Conservation (phyloP, 1,140 invertebrate genomes). For the Heterodera schachtii region DNA sequence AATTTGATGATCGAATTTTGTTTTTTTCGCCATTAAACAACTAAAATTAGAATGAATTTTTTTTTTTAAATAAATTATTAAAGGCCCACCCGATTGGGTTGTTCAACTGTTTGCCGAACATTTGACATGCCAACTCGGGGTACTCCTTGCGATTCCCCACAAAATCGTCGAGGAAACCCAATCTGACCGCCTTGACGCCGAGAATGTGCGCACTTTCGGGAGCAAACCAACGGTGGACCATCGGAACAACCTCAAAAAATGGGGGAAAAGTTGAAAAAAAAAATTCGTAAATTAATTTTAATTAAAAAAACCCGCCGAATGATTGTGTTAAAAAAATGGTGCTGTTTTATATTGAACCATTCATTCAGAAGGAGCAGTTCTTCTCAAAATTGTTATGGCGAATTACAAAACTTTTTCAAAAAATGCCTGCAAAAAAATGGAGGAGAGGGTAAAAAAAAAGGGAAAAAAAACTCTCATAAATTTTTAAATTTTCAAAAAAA, state of each 20-base stretch:
- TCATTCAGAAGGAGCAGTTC: no score
- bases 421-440: no score
- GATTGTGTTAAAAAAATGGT: no score
- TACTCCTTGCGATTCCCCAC: conserved; percentile 39
- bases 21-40: no score
- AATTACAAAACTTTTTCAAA: no score
- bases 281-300: conserved; percentile 2
- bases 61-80: conserved; percentile 6
- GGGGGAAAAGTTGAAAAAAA: conserved; percentile 26
- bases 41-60: conserved; percentile 25
- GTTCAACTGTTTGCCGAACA: conserved; percentile 42
- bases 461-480: no score
- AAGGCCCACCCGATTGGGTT: conserved; percentile 45
- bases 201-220: conserved; percentile 40
- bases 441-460: no score
- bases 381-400: no score
- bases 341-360: no score
- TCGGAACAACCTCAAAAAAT: conserved; percentile 22
- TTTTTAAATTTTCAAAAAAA: no score
- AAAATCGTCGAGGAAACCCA: conserved; percentile 28
- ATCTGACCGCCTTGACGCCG: conserved; percentile 34
- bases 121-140: conserved; percentile 29
- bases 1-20: no score
- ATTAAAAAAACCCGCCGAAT: no score
- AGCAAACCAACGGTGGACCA: conserved; percentile 40